Evolutionary conservation across 1,140 invertebrate genomes (phyloP).

Genomic region (Aphidius gifuensis): DNA sequence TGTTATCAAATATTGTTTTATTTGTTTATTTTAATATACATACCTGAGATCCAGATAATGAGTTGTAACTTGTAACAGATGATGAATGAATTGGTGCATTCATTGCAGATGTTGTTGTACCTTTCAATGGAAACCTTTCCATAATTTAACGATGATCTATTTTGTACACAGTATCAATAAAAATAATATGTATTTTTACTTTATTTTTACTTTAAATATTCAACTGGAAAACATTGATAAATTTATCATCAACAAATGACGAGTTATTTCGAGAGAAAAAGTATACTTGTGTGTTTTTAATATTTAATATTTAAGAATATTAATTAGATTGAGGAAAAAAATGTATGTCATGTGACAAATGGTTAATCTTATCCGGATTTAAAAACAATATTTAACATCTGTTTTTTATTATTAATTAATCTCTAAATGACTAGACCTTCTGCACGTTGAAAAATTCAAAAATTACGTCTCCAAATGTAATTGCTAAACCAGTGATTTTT

Average conservation of each 20-base stretch:
- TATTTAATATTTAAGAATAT: not conserved
- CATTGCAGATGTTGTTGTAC: constrained; percentile 45
- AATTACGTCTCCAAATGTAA: not conserved
- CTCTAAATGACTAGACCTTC: constrained; percentile 18
- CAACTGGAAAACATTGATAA: not conserved
- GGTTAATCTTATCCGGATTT: constrained; percentile 11
- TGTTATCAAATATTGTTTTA: not conserved
- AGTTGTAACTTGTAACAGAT: constrained; percentile 48
- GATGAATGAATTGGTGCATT: constrained; percentile 42
- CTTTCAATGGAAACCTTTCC: constrained; percentile 56
- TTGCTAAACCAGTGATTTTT: not conserved
- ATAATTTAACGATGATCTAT: constrained; percentile 47
- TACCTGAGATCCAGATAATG: constrained; percentile 50
- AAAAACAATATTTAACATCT: constrained; percentile 5
- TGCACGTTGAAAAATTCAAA: constrained; percentile 9
- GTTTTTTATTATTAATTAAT: not conserved
- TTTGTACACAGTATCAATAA: constrained; percentile 23
- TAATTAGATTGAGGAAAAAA: not conserved
- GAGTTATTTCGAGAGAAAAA: no score
- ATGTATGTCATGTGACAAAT: no score
- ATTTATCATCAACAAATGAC: not conserved
- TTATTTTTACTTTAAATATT: not conserved
- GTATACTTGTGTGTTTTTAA: not conserved
- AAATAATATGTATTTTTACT: constrained; percentile 19
- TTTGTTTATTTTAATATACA: constrained; percentile 29